A percentile compares a stretch with the other conserved stretches of the same genome.
Conservation (phyloP, 2,888 invertebrate species). For the Dyspetes luteomarginatus region DNA sequence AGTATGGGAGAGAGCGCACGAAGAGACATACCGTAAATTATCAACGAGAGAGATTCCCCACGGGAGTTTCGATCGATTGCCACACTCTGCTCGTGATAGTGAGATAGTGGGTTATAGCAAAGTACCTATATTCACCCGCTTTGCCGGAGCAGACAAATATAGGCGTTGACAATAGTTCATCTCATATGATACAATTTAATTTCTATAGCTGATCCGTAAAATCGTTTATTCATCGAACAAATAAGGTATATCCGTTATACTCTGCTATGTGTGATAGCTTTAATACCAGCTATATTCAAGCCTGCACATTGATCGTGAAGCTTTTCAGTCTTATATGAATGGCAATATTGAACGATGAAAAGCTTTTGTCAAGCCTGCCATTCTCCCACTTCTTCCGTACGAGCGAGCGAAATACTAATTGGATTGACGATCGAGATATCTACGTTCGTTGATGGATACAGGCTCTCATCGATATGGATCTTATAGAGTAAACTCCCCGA, state of each 20-base stretch:
- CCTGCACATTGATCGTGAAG: background rate
- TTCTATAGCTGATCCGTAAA: constrained; percentile 22
- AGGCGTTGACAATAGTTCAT: constrained; percentile 23
- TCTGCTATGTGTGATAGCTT: background rate
- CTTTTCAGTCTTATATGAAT: background rate
- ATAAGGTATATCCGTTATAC: background rate
- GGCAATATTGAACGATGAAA: background rate
- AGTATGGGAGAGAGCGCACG: background rate
- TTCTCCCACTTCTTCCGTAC: background rate
- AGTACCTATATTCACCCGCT: background rate
- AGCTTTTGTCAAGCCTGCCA: background rate
- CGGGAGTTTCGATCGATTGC: constrained; percentile 19
- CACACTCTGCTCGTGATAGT: constrained; percentile 15
- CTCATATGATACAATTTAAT: constrained; percentile 38
- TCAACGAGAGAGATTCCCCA: background rate
- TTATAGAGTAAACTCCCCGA: too few relatives aligned
- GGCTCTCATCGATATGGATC: background rate
- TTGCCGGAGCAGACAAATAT: too few relatives aligned
- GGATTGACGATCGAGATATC: background rate
- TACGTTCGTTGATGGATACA: background rate
- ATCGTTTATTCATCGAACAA: constrained; percentile 31
- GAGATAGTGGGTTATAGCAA: constrained; percentile 20
- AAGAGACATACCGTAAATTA: background rate
- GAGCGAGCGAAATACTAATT: constrained; percentile 11
- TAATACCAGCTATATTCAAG: background rate